Evolutionary conservation across 2,888 invertebrate species (phyloP).

Genomic region (Trichopria drosophilae): DNA sequence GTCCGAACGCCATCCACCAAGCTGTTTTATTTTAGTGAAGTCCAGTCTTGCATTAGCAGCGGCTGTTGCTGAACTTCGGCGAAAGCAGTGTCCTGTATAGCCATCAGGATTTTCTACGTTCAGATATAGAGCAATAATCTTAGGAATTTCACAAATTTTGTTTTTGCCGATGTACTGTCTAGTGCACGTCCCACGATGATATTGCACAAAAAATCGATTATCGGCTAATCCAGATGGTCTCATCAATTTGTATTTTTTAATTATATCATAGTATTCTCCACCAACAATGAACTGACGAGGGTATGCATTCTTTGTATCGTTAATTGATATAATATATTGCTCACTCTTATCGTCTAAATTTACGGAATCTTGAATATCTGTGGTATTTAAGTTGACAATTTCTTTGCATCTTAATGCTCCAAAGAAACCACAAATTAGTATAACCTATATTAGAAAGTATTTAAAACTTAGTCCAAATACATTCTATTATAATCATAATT

Average conservation of each 20-base stretch:
- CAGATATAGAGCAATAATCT: slow-evolving; percentile 15
- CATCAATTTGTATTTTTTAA: slow-evolving; percentile 14
- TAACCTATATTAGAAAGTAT: too few species aligned
- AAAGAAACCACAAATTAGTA: slow-evolving; percentile 10
- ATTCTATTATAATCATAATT: too few species aligned
- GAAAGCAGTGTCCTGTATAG: slow-evolving; percentile 23
- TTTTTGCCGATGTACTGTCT: slow-evolving; percentile 16
- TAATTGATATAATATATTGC: slow-evolving; percentile 8
- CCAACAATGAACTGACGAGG: slow-evolving; percentile 13
- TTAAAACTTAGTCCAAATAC: too few species aligned
- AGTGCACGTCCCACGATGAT: slow-evolving; percentile 17
- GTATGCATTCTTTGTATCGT: slow-evolving; percentile 13
- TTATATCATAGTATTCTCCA: slow-evolving; percentile 10
- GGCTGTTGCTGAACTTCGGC: slow-evolving; percentile 20
- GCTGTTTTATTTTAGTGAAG: not conserved
- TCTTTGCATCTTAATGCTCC: slow-evolving; percentile 8
- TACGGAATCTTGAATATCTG: slow-evolving; percentile 10
- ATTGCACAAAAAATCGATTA: slow-evolving; percentile 23
- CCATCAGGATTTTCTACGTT: slow-evolving; percentile 18
- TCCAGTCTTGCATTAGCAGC: slow-evolving; percentile 2
- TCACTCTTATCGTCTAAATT: too few species aligned
- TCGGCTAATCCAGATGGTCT: slow-evolving; percentile 5
- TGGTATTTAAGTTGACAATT: not conserved
- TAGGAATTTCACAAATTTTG: slow-evolving; percentile 18
- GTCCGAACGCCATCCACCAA: slow-evolving; percentile 7